Evolutionary conservation across 2,888 invertebrate genomes (phyloP), one percentile per base, ranked within the genome.

Genomic region (Diplolepis rosae): DNA sequence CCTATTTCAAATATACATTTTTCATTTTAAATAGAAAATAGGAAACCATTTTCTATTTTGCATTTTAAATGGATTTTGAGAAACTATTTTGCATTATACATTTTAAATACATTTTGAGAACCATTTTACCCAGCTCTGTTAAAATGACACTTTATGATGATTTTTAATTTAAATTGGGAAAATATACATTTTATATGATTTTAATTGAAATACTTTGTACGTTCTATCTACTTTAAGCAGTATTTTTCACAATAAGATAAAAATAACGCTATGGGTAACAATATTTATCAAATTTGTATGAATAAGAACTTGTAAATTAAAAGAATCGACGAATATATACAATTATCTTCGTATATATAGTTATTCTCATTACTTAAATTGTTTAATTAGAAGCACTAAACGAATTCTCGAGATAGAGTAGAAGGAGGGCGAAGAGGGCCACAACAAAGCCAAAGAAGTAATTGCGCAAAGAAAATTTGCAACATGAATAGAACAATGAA

Each of bases 301-400:
- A 9, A 35, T 35, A 13, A n/a, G n/a, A n/a, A n/a, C n/a, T n/a
- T n/a, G n/a, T n/a, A n/a, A n/a, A n/a, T n/a, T n/a, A n/a, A n/a
- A n/a, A n/a, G n/a, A n/a, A n/a, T n/a, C n/a, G n/a, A n/a, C n/a
- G n/a, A n/a, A n/a, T n/a, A n/a, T n/a, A n/a, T n/a, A n/a, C n/a
- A n/a, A n/a, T n/a, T n/a, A n/a, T n/a, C n/a, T n/a, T n/a, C n/a
- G n/a, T 13, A 35, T 9, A 35, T 39, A 13, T n/a, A 13, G 39
- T n/a, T 56, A 56, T 56, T 56, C 35, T 35, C 35, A 56, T 35
- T 35, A 22, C 4, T 56, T 56, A 35, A 35, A 56, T 54, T 54
- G 56, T 56, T 22, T 56, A 56, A 56, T 56, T 56, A 35, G 11
- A 30, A 56, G 22, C 22, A 35, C 4, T 35, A 13, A 35, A 35